A percentile compares a stretch with the other conserved stretches of the same genome.
phyloP scores from a whole-genome alignment of 2,888 invertebrate genomes.

The Rambutsinella grinnellia region DNA sequence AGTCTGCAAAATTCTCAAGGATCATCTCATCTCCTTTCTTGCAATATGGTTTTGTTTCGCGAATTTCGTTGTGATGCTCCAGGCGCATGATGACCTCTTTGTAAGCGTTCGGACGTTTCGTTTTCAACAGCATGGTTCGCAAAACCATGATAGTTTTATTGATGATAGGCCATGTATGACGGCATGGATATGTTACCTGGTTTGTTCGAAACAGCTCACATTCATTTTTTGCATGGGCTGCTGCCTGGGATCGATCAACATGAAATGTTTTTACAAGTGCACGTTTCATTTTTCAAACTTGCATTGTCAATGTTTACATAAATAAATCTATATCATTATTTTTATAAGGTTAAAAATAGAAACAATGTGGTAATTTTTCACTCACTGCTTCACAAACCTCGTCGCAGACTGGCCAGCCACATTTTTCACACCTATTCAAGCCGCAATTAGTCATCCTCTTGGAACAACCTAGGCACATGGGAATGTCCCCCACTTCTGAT shows the following conservation, averaged over 20 bases:
- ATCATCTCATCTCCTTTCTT: constrained; percentile 50
- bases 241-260: constrained; percentile 32
- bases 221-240: constrained; percentile 49
- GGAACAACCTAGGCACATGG: constrained; percentile 53
- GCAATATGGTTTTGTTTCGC: constrained; percentile 38
- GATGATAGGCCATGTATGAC: constrained; percentile 47
- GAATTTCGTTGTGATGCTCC: constrained; percentile 51
- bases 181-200: constrained; percentile 41
- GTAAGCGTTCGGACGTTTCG: constrained; percentile 30
- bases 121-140: constrained; percentile 36
- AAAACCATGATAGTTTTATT: constrained; percentile 53
- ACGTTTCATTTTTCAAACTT: no score
- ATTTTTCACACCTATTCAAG: constrained; percentile 31
- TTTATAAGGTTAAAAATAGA: background rate
- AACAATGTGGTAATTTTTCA: background rate
- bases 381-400: constrained; percentile 47
- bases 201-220: constrained; percentile 44
- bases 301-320: background rate
- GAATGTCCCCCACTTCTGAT: constrained; percentile 5
- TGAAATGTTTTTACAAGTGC: no score
- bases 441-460: no score
- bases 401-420: constrained; percentile 56
- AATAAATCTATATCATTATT: background rate
- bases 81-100: constrained; percentile 42
- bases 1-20: constrained; percentile 45